Conservation (phyloP, 2,888 invertebrate species). For the Drosophila neotestacea region DNA sequence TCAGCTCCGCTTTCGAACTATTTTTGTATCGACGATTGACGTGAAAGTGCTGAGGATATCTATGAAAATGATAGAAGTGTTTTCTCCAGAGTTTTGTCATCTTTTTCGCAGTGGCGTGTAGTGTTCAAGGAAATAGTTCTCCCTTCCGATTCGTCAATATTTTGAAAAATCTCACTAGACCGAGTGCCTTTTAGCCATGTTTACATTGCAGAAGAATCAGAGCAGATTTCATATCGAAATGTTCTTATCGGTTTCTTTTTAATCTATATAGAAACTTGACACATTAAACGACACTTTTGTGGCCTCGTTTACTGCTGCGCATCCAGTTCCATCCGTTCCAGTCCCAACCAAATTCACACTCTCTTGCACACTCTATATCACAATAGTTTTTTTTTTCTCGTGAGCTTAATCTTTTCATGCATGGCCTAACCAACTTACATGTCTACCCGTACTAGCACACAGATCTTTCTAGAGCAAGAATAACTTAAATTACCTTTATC, state of each 20-base stretch:
- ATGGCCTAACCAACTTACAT: conserved; percentile 44
- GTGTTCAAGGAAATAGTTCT: not conserved
- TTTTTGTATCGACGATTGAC: not conserved
- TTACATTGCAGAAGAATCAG: not conserved
- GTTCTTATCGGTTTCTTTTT: not conserved
- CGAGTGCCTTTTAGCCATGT: not conserved
- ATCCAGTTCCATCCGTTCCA: conserved; percentile 25
- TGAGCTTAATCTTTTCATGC: conserved; percentile 51
- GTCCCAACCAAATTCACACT: conserved; percentile 81
- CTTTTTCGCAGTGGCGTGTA: not conserved
- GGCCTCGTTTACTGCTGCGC: not conserved
- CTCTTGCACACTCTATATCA: conserved; percentile 56
- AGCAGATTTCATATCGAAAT: not conserved
- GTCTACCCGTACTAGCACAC: conserved; percentile 51
- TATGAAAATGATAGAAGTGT: not conserved
- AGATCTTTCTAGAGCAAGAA: conserved; percentile 51
- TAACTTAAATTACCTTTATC: conserved; percentile 84
- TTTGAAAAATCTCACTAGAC: no score
- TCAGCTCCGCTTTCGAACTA: not conserved
- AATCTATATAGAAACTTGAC: not conserved
- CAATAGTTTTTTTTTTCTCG: conserved; percentile 31
- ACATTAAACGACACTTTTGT: not conserved
- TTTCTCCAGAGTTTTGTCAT: not conserved
- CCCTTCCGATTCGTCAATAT: not conserved
- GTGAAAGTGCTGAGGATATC: not conserved